Evolutionary conservation across 2,888 invertebrate genomes (phyloP).

Genomic region (Catotricha subobsoleta): DNA sequence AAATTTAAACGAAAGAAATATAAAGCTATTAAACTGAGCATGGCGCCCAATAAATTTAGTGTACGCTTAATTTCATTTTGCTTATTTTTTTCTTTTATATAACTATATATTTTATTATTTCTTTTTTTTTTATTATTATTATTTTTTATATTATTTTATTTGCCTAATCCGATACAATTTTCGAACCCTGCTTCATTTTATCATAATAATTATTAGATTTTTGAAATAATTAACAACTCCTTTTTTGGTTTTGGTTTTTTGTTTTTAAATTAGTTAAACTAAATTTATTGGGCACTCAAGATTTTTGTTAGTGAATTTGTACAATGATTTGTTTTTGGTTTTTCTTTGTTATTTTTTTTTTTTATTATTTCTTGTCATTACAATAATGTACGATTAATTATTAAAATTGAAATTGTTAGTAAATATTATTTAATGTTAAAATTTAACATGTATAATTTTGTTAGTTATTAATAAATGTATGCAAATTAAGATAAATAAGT

Average conservation of each 20-base stretch:
- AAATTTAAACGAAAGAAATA: no score
- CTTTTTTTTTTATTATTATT: no score
- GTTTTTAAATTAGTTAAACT: constrained; percentile 29
- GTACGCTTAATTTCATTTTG: neutral
- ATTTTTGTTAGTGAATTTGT: constrained; percentile 7
- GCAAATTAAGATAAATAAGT: no score
- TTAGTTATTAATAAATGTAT: no score
- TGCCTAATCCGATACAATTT: constrained; percentile 9
- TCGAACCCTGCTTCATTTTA: constrained; percentile 15
- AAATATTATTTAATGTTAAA: no score
- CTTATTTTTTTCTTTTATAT: constrained; percentile 1
- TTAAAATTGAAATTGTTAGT: no score
- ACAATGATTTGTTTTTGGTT: constrained; percentile 3
- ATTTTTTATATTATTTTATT: no score
- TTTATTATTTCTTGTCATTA: neutral
- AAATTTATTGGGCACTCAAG: constrained; percentile 37
- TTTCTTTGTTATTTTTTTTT: constrained; percentile 1
- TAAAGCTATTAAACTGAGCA: no score
- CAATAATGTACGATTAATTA: no score
- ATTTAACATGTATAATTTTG: no score
- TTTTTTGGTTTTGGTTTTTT: constrained; percentile 7
- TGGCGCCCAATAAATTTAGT: constrained; percentile 18
- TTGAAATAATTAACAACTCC: constrained; percentile 1
- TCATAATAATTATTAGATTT: constrained; percentile 5
- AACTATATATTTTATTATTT: constrained; percentile 6